A percentile compares a stretch with the other conserved stretches of the same genome.
Evolutionary conservation across 2,888 invertebrate species (phyloP).

Genomic region (Andrena trimmerana): DNA sequence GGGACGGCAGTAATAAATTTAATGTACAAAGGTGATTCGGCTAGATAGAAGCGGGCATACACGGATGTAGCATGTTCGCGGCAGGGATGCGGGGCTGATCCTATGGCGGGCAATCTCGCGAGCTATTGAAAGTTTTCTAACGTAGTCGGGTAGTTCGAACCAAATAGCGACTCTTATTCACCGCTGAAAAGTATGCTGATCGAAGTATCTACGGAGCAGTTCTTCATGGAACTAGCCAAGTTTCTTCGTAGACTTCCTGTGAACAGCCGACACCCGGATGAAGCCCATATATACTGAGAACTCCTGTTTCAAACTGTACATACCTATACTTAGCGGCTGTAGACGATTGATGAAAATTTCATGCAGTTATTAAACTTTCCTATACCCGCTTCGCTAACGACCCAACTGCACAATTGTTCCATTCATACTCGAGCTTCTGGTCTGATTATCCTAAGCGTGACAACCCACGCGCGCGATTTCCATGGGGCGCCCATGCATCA

Average conservation of each 20-base stretch:
- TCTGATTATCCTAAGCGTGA: too few relatives aligned
- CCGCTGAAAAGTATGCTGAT: constrained; percentile 50
- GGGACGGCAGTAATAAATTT: background rate
- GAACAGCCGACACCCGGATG: constrained; percentile 20
- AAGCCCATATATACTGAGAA: background rate
- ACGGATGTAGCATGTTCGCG: background rate
- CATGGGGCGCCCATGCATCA: background rate
- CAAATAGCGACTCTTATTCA: constrained; percentile 69
- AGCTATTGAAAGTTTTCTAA: constrained; percentile 59
- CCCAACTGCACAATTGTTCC: too few relatives aligned
- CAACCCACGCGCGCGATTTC: background rate
- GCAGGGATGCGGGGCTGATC: constrained; percentile 23
- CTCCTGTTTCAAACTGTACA: background rate
- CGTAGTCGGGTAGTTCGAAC: constrained; percentile 53
- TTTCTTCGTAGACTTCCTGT: constrained; percentile 43
- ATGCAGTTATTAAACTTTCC: too few relatives aligned
- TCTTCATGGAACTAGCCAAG: constrained; percentile 47
- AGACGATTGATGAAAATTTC: background rate
- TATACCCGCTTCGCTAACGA: too few relatives aligned
- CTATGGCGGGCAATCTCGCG: constrained; percentile 41
- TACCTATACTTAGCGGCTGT: too few relatives aligned
- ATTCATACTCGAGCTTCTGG: too few relatives aligned
- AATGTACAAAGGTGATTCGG: background rate
- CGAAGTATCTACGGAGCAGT: constrained; percentile 15
- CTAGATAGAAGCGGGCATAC: background rate